These are phyloP conservation scores for Pachypsylla venusta DNA, from an alignment of 1,140 invertebrate genomes.

Conservation along the genomic window DNA sequence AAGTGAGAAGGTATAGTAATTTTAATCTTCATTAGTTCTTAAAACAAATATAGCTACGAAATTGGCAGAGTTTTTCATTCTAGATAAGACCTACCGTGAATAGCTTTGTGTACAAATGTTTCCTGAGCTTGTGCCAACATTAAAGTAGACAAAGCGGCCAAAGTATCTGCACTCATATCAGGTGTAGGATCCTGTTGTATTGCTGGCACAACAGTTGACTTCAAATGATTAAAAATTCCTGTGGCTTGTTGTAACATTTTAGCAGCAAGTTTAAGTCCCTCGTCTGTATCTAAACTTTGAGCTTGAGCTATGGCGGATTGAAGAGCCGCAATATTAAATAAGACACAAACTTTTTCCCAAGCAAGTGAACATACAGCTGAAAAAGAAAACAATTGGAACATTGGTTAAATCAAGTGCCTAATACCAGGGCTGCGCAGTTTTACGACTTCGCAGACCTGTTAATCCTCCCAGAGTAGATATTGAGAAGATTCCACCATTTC, in stretches of 20 bases:
- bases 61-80: too few relatives aligned
- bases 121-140: slow-evolving; percentile 98
- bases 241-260: slow-evolving; percentile 86
- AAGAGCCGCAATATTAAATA: slow-evolving; percentile 94
- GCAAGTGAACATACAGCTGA: slow-evolving; percentile 64
- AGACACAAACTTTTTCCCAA: slow-evolving; percentile 88
- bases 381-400: slow-evolving; percentile 24
- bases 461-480: too few relatives aligned
- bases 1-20: too few relatives aligned
- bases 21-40: too few relatives aligned
- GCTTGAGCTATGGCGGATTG: slow-evolving; percentile 76
- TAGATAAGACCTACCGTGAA: slow-evolving; percentile 61
- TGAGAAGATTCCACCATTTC: too few relatives aligned
- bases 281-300: slow-evolving; percentile 78
- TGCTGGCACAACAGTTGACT: slow-evolving; percentile 63
- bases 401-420: too few relatives aligned
- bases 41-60: too few relatives aligned
- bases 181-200: slow-evolving; percentile 90
- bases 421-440: too few relatives aligned
- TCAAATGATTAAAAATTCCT: slow-evolving; percentile 81
- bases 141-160: slow-evolving; percentile 64
- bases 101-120: slow-evolving; percentile 87
- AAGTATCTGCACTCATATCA: slow-evolving; percentile 83
- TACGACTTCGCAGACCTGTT: too few relatives aligned
- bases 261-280: slow-evolving; percentile 82